phyloP scores from a whole-genome alignment of 2,797 vertebrate genomes.

The Australoheros facetus region DNA sequence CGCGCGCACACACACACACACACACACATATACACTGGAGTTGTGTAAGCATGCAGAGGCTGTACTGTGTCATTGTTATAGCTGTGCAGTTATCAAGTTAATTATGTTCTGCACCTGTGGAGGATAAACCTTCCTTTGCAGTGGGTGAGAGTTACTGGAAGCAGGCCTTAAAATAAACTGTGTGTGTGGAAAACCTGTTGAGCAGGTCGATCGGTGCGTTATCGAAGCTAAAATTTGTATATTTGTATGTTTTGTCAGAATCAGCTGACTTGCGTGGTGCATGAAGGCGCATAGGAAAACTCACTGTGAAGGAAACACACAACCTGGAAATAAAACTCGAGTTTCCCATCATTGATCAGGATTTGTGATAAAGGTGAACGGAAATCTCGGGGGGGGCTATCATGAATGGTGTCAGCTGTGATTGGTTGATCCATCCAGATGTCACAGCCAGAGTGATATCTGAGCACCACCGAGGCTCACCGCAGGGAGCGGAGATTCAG shows the following conservation, averaged over 20 bases:
- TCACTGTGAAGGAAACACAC: not conserved
- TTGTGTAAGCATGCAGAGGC: not conserved
- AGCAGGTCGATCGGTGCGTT: not conserved
- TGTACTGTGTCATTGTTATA: not conserved
- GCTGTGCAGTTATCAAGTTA: not conserved
- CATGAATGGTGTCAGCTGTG: not conserved
- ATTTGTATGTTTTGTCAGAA: not conserved
- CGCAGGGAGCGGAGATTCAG: not conserved
- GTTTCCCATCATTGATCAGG: not conserved
- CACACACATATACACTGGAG: not conserved
- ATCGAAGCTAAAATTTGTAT: not conserved
- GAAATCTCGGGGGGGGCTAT: not conserved
- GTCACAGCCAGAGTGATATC: not conserved
- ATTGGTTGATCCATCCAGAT: not conserved
- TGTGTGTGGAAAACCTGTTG: not conserved
- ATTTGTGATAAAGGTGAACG: not conserved
- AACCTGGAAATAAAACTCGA: no score
- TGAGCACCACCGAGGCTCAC: not conserved
- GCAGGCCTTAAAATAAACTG: not conserved
- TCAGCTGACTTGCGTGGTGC: not conserved
- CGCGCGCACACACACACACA: not conserved
- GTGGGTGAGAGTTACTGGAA: not conserved
- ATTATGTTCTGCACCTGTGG: not conserved
- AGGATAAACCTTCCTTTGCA: not conserved
- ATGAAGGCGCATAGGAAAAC: not conserved